These are phyloP conservation scores for Moxostoma hubbsi DNA, from an alignment of 2,797 vertebrate genomes.

Conservation along the genomic window DNA sequence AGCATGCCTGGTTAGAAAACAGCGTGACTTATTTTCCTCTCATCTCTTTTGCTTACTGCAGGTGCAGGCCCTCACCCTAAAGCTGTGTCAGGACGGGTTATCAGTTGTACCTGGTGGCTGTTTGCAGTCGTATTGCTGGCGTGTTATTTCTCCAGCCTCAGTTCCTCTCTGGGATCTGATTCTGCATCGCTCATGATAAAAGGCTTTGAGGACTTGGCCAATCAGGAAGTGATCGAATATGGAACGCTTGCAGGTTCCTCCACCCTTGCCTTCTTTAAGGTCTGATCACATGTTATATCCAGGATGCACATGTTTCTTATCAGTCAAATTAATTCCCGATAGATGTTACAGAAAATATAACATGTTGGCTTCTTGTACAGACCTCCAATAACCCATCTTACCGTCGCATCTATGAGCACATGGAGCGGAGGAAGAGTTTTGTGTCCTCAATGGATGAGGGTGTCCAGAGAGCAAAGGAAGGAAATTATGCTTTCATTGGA, in stretches of 20 bases:
- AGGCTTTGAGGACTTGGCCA: constrained; percentile 87
- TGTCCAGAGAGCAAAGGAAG: constrained; percentile 78
- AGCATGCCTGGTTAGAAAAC: no score
- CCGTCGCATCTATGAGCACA: constrained; percentile 86
- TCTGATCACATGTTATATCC: constrained; percentile 51
- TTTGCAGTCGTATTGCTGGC: constrained; percentile 85
- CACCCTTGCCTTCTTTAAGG: constrained; percentile 88
- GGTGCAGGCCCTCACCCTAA: constrained; percentile 86
- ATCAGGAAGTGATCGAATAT: constrained; percentile 84
- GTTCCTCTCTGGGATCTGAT: constrained; percentile 73
- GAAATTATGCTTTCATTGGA: constrained; percentile 87
- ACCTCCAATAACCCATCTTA: constrained; percentile 86
- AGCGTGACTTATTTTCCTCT: not conserved
- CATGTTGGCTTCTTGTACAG: constrained; percentile 63
- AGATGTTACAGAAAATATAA: not conserved
- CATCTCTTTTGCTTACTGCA: constrained; percentile 58
- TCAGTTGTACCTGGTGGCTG: constrained; percentile 88
- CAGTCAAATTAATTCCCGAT: not conserved
- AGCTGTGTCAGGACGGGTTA: constrained; percentile 81
- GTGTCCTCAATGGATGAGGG: constrained; percentile 86
- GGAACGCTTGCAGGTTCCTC: constrained; percentile 85
- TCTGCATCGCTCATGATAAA: constrained; percentile 77
- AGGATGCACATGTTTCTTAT: not conserved
- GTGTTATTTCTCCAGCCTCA: constrained; percentile 87
- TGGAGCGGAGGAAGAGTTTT: constrained; percentile 84